A percentile compares a stretch with the other conserved stretches of the same genome.
Conservation (phyloP, 2,888 invertebrate species). For the Euzophera pinguis region DNA sequence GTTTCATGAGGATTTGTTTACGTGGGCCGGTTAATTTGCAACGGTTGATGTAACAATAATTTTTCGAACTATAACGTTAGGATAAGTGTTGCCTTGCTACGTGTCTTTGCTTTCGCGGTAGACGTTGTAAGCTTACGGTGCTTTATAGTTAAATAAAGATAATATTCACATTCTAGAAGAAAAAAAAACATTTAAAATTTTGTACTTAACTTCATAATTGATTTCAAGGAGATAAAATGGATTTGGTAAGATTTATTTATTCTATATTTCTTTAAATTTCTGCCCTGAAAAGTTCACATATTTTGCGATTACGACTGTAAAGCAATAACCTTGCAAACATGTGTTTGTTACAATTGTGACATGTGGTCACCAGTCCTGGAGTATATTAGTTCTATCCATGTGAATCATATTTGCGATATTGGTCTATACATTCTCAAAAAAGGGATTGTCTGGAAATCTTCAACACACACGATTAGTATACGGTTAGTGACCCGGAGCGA, state of each 20-base stretch:
- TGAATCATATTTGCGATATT: slow-evolving; percentile 16
- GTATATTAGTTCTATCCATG: slow-evolving; percentile 29
- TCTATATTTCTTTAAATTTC: slow-evolving; percentile 20
- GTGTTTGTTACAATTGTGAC: slow-evolving; percentile 59
- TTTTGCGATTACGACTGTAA: slow-evolving; percentile 32
- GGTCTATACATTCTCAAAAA: neutral
- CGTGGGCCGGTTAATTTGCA: slow-evolving; percentile 44
- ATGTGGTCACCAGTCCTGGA: slow-evolving; percentile 65
- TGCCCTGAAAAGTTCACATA: slow-evolving; percentile 14
- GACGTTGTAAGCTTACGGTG: slow-evolving; percentile 68
- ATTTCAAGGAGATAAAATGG: slow-evolving; percentile 34
- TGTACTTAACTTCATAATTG: slow-evolving; percentile 16
- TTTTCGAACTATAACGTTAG: slow-evolving; percentile 56
- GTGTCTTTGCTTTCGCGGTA: slow-evolving; percentile 77
- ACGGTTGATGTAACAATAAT: slow-evolving; percentile 54
- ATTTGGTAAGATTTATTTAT: slow-evolving; percentile 43
- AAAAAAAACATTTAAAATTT: slow-evolving; percentile 26
- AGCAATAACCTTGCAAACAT: slow-evolving; percentile 63
- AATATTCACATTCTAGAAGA: slow-evolving; percentile 23
- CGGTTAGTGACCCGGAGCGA: slow-evolving; percentile 33
- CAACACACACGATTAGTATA: slow-evolving; percentile 29
- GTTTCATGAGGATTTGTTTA: slow-evolving; percentile 38
- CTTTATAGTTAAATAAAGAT: slow-evolving; percentile 47
- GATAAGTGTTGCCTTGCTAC: slow-evolving; percentile 77
- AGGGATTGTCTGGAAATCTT: slow-evolving; percentile 13